Conservation (phyloP, 2,113 vertebrate species). For the Haliaeetus leucogaster region DNA sequence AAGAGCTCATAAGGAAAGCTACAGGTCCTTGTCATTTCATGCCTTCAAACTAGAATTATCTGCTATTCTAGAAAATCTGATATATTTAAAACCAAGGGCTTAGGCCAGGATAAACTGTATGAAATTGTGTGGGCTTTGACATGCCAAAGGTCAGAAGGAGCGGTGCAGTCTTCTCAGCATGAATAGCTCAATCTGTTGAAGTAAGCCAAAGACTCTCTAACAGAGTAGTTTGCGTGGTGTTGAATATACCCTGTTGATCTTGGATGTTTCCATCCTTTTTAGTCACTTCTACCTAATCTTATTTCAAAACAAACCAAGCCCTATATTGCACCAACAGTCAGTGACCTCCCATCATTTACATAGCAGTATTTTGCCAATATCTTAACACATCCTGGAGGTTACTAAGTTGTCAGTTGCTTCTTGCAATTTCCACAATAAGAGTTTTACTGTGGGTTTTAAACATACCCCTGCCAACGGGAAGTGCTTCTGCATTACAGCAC, state of each 20-base stretch:
- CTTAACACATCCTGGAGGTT: not conserved
- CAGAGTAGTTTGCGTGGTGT: not conserved
- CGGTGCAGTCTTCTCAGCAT: not conserved
- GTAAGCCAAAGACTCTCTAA: not conserved
- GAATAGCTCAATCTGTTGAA: not conserved
- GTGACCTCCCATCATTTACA: not conserved
- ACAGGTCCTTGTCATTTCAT: not conserved
- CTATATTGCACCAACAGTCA: not conserved
- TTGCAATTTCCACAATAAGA: not conserved
- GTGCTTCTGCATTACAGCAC: conserved; percentile 91
- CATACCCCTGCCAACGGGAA: conserved; percentile 91
- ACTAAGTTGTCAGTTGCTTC: not conserved
- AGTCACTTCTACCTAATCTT: not conserved
- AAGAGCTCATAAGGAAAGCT: not conserved
- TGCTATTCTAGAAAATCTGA: not conserved
- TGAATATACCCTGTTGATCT: not conserved
- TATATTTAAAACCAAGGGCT: not conserved
- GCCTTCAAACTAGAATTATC: not conserved
- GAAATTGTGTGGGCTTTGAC: not conserved
- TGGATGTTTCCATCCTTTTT: not conserved
- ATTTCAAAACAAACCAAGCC: not conserved
- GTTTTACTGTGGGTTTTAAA: not conserved
- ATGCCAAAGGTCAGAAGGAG: not conserved
- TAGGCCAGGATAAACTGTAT: not conserved
- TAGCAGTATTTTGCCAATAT: not conserved